Conservation (phyloP, 2,888 invertebrate species). For the Azorinus chamasolen region DNA sequence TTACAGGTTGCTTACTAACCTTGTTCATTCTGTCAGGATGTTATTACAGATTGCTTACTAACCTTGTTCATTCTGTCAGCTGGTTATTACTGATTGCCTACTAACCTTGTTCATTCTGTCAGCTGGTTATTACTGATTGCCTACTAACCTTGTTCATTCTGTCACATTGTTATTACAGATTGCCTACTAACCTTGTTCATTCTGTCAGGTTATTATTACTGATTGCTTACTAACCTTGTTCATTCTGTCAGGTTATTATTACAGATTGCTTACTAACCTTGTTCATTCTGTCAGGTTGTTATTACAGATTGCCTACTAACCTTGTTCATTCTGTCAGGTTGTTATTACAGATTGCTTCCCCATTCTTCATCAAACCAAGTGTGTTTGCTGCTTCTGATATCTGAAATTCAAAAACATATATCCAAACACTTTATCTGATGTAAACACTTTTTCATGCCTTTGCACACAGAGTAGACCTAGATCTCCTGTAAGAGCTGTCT, state of each 20-base stretch:
- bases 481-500: too few relatives aligned
- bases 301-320: conserved; percentile 26
- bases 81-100: too few relatives aligned
- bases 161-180: too few relatives aligned
- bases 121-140: too few relatives aligned
- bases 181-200: too few relatives aligned
- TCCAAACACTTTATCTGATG: neutral
- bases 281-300: conserved; percentile 40
- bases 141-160: too few relatives aligned
- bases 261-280: conserved; percentile 19
- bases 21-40: conserved; percentile 33
- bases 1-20: conserved; percentile 30
- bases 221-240: conserved; percentile 5
- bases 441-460: too few relatives aligned
- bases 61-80: too few relatives aligned
- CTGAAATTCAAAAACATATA: conserved; percentile 60
- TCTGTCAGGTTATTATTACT: too few relatives aligned
- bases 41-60: conserved; percentile 47
- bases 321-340: conserved; percentile 32
- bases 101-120: too few relatives aligned
- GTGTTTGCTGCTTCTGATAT: conserved; percentile 81
- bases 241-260: conserved; percentile 45
- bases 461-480: too few relatives aligned
- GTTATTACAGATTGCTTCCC: conserved; percentile 47
- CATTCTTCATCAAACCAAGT: conserved; percentile 77